Evolutionary conservation across 2,888 invertebrate genomes (phyloP), one percentile per base, ranked within the genome.

Genomic region (Lasioglossum leucozonium): DNA sequence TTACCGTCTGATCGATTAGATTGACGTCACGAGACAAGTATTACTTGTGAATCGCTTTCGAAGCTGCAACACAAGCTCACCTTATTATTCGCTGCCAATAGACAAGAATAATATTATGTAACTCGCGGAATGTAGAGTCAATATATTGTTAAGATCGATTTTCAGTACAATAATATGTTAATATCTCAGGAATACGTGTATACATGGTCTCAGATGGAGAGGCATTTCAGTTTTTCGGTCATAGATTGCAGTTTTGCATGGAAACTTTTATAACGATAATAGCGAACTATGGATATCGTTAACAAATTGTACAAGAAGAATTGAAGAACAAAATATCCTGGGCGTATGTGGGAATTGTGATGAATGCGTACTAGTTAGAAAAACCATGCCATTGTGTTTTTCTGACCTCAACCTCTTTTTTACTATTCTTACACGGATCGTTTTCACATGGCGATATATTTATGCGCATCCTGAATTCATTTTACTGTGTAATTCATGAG

Each of bases 401-500:
- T 79, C 55, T 55, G 74, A 78, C 69, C 51, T 84, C 37, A 74
- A 69, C 34, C 72, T 72, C 30, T 80, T 88, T 88, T 84, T 82
- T 85, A 87, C 62, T 84, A 82, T 85, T 84, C 72, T 90, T 76
- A 73, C 82, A 80, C 81, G 81, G 73, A 62, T 82, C 74, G 73
- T 85, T 80, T 82, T 67, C 40, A 71, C 47, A 75, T 75, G 84
- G 85, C 86, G 84, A 88, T 81, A 37, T 37, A 84, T 77, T 78
- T 77, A 82, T 74, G 80, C 77, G 85, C 88, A 85, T 79, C 77
- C 69, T 81, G 77, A 62, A 83, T 88, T 90, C 84, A 76, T 91
- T 89, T 91, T 88, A 91, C 87, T 82, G 87, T 89, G 88, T 89
- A 90, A 89, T 87, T 91, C 90, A 89, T 89, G 89, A 89, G 91